A percentile compares a stretch with the other conserved stretches of the same genome.
phyloP scores from a whole-genome alignment of 2,888 invertebrate genomes.

The Myopa testacea region DNA sequence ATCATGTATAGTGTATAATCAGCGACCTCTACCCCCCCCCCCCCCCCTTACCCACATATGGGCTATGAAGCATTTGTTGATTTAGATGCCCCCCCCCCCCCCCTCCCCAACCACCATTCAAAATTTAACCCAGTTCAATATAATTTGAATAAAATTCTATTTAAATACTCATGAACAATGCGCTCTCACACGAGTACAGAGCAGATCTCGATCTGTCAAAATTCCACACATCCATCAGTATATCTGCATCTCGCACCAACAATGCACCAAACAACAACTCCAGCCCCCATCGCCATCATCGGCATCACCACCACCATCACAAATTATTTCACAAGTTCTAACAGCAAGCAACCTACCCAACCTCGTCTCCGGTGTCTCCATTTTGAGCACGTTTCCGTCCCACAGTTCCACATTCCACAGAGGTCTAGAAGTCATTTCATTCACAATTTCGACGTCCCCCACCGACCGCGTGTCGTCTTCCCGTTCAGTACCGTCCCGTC shows the following conservation, averaged over 20 bases:
- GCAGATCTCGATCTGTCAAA: too few relatives aligned
- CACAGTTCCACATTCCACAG: slow-evolving; percentile 64
- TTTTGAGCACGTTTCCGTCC: slow-evolving; percentile 57
- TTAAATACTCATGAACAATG: too few relatives aligned
- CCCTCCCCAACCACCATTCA: too few relatives aligned
- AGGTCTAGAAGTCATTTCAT: slow-evolving; percentile 65
- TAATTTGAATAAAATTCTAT: too few relatives aligned
- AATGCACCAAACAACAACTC: not conserved
- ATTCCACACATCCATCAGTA: too few relatives aligned
- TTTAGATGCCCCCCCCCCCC: too few relatives aligned
- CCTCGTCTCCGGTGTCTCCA: slow-evolving; percentile 43
- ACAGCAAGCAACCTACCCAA: not conserved
- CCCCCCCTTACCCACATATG: too few relatives aligned
- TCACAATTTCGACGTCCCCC: slow-evolving; percentile 61
- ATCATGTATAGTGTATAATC: too few relatives aligned
- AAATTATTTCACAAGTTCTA: not conserved
- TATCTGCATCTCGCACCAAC: not conserved
- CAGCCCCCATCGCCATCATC: not conserved
- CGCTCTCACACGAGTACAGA: too few relatives aligned
- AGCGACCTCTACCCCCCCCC: too few relatives aligned
- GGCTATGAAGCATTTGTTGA: too few relatives aligned
- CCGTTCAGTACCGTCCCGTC: slow-evolving; percentile 11
- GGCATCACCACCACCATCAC: not conserved
- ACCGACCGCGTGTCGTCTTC: slow-evolving; percentile 3
- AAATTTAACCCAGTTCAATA: too few relatives aligned